Percentiles rank a stretch among this genome's conserved stretches.
phyloP scores from a whole-genome alignment of 2,797 vertebrate genomes.

The Liparis tanakae region DNA sequence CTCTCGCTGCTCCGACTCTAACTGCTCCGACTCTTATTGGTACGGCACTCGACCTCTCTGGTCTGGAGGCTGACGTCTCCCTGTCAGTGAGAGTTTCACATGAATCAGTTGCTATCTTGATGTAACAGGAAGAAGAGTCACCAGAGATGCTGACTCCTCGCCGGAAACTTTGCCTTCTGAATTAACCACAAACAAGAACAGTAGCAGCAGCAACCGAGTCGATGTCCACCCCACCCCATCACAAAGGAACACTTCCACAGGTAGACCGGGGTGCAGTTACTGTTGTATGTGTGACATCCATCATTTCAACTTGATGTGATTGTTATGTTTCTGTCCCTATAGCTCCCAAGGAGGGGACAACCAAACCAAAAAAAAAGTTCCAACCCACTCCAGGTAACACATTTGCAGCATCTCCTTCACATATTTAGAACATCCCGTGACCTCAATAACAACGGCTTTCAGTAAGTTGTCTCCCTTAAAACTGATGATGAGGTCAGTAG shows the following conservation, averaged over 20 bases:
- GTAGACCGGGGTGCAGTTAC: conserved; percentile 24
- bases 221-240: background rate
- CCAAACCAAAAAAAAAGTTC: background rate
- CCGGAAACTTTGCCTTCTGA: background rate
- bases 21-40: conserved; percentile 23
- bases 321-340: conserved; percentile 16
- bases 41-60: conserved; percentile 24
- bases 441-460: conserved; percentile 26
- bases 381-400: conserved; percentile 48
- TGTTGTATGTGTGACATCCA: background rate
- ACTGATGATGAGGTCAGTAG: conserved; percentile 75
- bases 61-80: background rate
- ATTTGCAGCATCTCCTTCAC: background rate
- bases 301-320: background rate
- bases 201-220: background rate
- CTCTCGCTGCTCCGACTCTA: conserved; percentile 9
- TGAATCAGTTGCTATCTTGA: conserved; percentile 6
- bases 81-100: background rate
- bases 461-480: conserved; percentile 48
- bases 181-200: conserved; percentile 19
- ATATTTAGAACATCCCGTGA: conserved; percentile 13
- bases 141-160: conserved; percentile 15
- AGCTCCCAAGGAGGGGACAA: conserved; percentile 39
- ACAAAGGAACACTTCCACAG: conserved; percentile 13
- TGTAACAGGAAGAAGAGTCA: conserved; percentile 35